Evolutionary conservation across 2,797 vertebrate genomes (phyloP).

Genomic region (Argya squamiceps): DNA sequence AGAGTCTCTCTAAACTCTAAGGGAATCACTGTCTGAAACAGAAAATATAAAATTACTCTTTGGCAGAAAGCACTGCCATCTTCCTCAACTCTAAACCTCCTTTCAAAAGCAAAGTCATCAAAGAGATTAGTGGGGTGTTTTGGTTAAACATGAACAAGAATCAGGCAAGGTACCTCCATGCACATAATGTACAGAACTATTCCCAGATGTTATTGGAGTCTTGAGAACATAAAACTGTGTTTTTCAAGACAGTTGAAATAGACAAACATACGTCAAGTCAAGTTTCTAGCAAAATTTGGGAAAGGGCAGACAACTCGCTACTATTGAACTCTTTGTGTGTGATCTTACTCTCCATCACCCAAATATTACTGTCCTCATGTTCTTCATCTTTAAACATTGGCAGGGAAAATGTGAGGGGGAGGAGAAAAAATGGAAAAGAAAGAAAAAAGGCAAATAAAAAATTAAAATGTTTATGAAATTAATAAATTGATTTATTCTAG

Average conservation of each 20-base stretch:
- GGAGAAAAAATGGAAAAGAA: neutral
- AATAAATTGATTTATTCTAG: neutral
- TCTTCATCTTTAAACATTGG: neutral
- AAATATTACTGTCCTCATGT: neutral
- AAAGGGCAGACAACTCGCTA: neutral
- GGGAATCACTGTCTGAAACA: neutral
- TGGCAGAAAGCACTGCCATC: neutral
- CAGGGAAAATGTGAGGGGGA: neutral
- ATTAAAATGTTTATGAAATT: neutral
- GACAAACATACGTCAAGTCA: neutral
- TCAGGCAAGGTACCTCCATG: neutral
- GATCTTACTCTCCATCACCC: neutral
- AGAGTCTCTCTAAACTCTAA: neutral
- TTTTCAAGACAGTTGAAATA: neutral
- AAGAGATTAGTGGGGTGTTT: neutral
- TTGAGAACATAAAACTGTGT: neutral
- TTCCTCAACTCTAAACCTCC: neutral
- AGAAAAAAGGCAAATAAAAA: neutral
- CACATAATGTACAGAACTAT: neutral
- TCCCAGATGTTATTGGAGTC: neutral
- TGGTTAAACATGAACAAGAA: neutral
- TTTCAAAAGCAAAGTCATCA: neutral
- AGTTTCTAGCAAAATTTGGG: neutral
- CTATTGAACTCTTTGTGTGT: neutral
- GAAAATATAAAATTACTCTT: neutral